Base-by-base conservation (phyloP, 2,113 vertebrate genomes). In the Pavo muticus region DNA sequence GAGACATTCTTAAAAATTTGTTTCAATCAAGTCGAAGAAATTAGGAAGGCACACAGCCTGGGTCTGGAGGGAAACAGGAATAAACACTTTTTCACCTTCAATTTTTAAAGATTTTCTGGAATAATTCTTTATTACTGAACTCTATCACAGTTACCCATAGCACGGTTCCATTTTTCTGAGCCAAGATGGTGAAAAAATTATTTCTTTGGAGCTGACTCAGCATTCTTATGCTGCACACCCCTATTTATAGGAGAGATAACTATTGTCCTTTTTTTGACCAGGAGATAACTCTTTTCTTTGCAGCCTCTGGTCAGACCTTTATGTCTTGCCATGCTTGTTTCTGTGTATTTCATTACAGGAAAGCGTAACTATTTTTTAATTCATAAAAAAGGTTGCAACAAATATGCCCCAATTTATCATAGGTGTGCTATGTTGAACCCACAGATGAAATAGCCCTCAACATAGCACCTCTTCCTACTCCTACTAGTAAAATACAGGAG, bases 161-260 rank as follows among this genome's bases (percentile, higher is more conserved):
- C 29, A 77, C 23, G 71, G 44, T 80, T 93, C 30, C 42, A 52
- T 79, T 88, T 83, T 88, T 94, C 52, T 48, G 57, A 90, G 72
- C 69, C 18, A 68, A 68, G 87, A 74, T 1, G 2, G 48, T 78
- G 72, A 94, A 94, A 91, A 91, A 78, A 94, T 88, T 88, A 91
- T 93, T 84, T 86, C 57, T 61, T 80, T 68, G 65, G n/a, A 69
- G 64, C 60, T 93, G 90, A 94, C 60, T 93, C 90, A 93, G 64
- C 82, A 52, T 71, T 86, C 56, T 72, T 18, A 14, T 71, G 64
- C 84, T 68, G 25, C 56, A 80, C 72, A 48, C 24, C 25, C 5
- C 27, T 90, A 73, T 60, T 86, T 89, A 71, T 35, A 90, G 44
- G 52, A 85, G 64, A 94, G 61, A 42, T 68, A 88, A 32, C 85